Conservation (phyloP, 2,113 vertebrate species). For the Gracilinanus agilis region DNA sequence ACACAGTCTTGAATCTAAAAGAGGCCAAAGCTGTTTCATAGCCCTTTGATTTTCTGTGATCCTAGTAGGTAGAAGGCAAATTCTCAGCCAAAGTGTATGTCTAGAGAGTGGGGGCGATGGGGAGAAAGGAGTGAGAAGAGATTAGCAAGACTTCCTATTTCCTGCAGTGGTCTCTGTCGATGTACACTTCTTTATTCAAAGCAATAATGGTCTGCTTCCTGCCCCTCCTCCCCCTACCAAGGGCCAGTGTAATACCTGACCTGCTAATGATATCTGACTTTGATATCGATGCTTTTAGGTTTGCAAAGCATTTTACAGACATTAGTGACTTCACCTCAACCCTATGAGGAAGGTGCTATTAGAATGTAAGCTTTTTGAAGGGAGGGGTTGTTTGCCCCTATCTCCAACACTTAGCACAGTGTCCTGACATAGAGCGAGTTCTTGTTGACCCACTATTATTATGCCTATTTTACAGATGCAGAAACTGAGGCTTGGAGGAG, state of each 20-base stretch:
- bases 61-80: neutral
- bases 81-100: neutral
- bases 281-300: neutral
- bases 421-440: neutral
- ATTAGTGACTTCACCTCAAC: neutral
- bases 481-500: neutral
- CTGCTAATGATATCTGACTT: neutral
- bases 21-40: neutral
- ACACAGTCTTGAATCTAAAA: neutral
- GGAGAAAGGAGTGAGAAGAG: neutral
- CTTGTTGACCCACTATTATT: neutral
- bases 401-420: neutral
- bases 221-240: neutral
- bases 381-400: neutral
- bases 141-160: neutral
- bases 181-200: neutral
- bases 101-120: neutral
- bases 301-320: neutral
- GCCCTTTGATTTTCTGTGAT: neutral
- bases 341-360: neutral
- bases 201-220: neutral
- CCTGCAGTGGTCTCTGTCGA: neutral
- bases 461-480: neutral
- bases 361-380: neutral
- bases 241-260: neutral